phyloP scores from a whole-genome alignment of 2,113 vertebrate species.

The Ivindomyrus marchei region DNA sequence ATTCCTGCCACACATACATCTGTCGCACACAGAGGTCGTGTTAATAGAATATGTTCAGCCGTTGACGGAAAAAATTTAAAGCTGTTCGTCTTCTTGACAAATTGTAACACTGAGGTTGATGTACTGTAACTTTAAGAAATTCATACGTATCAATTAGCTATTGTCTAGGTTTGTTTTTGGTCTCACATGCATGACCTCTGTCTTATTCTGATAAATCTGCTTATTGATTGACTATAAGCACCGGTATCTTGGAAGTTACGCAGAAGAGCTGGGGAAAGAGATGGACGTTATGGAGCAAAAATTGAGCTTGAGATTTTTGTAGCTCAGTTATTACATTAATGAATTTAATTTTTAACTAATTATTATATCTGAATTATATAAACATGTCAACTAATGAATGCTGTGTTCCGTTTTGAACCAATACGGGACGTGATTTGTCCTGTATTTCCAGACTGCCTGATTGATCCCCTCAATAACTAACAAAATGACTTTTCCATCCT shows the following conservation, averaged over 20 bases:
- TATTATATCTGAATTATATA: too few species aligned
- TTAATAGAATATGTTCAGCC: background rate
- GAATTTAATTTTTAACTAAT: too few species aligned
- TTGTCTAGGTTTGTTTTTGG: background rate
- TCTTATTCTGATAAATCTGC: background rate
- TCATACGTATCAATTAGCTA: background rate
- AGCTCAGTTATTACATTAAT: background rate
- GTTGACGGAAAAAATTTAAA: background rate
- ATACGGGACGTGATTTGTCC: too few species aligned
- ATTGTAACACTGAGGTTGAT: background rate
- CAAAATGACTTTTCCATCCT: too few species aligned
- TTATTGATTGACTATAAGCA: background rate
- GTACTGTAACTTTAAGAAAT: background rate
- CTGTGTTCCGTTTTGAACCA: too few species aligned
- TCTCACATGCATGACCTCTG: background rate
- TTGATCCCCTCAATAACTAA: too few species aligned
- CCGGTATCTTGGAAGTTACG: background rate
- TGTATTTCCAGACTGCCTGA: too few species aligned
- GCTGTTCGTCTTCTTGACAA: background rate
- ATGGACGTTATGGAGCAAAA: too few species aligned
- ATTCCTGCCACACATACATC: constrained; percentile 14
- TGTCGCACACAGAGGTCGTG: constrained; percentile 13
- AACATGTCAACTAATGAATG: too few species aligned
- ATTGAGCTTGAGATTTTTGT: background rate
- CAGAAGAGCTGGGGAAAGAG: background rate